Evolutionary conservation across 1,140 invertebrate genomes (phyloP), one percentile per base, ranked within the genome.

Genomic region (Leptinotarsa defecta): DNA sequence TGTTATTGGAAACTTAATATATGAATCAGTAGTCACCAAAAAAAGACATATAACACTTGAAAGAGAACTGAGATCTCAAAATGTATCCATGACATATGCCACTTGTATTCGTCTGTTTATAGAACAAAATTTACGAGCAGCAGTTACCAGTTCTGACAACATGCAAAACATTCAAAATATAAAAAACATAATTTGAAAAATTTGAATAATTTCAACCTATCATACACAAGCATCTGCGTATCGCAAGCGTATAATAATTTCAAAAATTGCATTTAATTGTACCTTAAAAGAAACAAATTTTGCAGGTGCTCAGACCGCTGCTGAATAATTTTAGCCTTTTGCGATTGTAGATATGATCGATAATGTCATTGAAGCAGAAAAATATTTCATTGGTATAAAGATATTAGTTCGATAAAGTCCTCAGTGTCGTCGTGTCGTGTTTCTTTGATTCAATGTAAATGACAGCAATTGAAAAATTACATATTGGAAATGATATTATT

Each of bases 201-300:
- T 57, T 57, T 57, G n/a, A 57, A 57, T 57, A 57, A 57, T 57
- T 17, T 19, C 52, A 57, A n/a, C 52, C 52, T 57, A n/a, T 15
- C 52, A 57, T 57, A 57, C 15, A 57, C 4, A n/a, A 57, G 15
- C 52, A 15, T 57, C 52, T 57, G 52, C 52, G 52, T 57, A 57
- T 57, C 52, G 52, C n/a, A 57, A 57, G n/a, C 15, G 6, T 57
- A 8, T 57, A 57, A 17, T 57, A 57, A 57, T 15, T 57, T 19
- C n/a, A 57, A 57, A 57, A 57, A 57, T 57, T 57, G n/a, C 52
- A 57, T 57, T 57, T 57, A 57, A 57, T 57, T 57, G n/a, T 57
- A 19, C 15, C 5, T 57, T 15, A 19, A 19, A 17, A 19, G 52
- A 19, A 57, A 57, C 52, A 57, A n/a, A 57, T 57, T 57, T 19